phyloP scores from a whole-genome alignment of 1,140 invertebrate species.

The Berghia stephanieae region DNA sequence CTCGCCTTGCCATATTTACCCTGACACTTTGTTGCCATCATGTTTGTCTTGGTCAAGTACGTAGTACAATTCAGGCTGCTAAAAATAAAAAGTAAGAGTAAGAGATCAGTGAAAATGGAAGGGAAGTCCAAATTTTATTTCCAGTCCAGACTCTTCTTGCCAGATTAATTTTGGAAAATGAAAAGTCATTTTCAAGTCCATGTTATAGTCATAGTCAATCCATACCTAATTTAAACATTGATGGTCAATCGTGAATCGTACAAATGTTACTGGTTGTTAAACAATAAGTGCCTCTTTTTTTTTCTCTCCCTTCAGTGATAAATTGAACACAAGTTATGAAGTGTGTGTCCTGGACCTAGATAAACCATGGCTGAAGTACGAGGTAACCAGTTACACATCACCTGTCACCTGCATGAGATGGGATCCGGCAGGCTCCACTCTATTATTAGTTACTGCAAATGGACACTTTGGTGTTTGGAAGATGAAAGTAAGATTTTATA shows the following conservation, averaged over 20 bases:
- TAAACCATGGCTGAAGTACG: conserved; percentile 52
- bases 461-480: conserved; percentile 48
- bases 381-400: conserved; percentile 36
- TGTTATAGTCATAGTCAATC: not conserved
- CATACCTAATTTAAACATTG: not conserved
- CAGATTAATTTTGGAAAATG: not conserved
- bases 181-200: not conserved
- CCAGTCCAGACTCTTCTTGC: not conserved
- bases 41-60: not conserved
- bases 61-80: not conserved
- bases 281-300: not conserved
- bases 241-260: not conserved
- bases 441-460: conserved; percentile 42
- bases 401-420: conserved; percentile 45
- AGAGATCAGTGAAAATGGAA: not conserved
- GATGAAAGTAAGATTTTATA: conserved; percentile 50
- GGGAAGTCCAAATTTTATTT: not conserved
- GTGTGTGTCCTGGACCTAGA: conserved; percentile 53
- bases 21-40: not conserved
- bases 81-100: not conserved
- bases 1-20: not conserved
- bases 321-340: conserved; percentile 45
- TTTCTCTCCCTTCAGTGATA: conserved; percentile 25
- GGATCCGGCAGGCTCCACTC: conserved; percentile 46
- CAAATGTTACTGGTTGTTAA: not conserved